Conservation (phyloP, 2,888 invertebrate genomes). For the Eudemis profundana region DNA sequence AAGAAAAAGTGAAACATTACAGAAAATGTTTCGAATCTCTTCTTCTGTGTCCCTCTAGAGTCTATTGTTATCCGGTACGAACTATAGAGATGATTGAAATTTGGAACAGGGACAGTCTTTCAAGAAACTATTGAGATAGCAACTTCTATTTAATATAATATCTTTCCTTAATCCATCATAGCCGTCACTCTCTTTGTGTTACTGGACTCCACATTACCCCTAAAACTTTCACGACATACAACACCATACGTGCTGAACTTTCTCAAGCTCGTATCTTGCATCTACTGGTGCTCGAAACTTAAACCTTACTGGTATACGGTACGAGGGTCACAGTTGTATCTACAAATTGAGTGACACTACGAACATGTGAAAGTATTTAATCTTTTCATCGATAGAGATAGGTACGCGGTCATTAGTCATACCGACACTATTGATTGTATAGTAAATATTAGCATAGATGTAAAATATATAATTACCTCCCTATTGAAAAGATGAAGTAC, state of each 20-base stretch:
- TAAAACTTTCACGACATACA: conserved; percentile 61
- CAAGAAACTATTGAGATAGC: background rate
- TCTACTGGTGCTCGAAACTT: background rate
- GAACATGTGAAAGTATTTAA: conserved; percentile 17
- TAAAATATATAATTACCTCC: conserved; percentile 49
- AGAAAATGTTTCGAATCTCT: no score
- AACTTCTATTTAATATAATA: conserved; percentile 28
- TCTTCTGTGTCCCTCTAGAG: no score
- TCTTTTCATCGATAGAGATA: conserved; percentile 22
- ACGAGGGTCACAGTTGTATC: background rate
- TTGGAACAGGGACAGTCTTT: background rate
- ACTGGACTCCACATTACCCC: conserved; percentile 57
- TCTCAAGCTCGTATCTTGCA: background rate
- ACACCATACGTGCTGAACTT: conserved; percentile 40
- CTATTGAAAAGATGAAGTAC: conserved; percentile 49
- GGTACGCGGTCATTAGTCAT: conserved; percentile 53
- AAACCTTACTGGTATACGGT: background rate
- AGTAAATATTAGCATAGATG: conserved; percentile 56
- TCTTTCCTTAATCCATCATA: conserved; percentile 58
- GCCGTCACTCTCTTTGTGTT: conserved; percentile 55
- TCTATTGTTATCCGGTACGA: no score
- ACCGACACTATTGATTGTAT: conserved; percentile 53
- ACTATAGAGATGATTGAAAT: no score
- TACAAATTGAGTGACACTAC: background rate
- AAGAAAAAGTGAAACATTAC: no score